Evolutionary conservation across 1,140 invertebrate species (phyloP).

Genomic region (Papilio xuthus): DNA sequence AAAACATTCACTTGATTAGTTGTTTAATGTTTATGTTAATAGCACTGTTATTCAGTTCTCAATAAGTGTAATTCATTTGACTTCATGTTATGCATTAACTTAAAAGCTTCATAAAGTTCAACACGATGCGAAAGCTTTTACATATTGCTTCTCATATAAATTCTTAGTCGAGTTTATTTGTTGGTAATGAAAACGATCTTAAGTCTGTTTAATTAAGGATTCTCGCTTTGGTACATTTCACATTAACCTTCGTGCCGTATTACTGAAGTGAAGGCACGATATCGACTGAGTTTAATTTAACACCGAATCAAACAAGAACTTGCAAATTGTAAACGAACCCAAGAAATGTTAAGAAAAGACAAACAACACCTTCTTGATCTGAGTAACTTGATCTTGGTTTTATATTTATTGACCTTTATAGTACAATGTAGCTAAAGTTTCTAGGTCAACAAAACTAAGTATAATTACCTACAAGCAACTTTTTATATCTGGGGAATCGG

Average conservation of each 20-base stretch:
- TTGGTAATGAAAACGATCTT: slow-evolving; percentile 24
- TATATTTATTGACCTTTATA: slow-evolving; percentile 3
- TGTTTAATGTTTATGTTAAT: neutral
- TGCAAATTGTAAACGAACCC: neutral
- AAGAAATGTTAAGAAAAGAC: slow-evolving; percentile 30
- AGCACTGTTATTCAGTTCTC: neutral
- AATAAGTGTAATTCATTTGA: neutral
- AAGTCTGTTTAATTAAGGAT: slow-evolving; percentile 33
- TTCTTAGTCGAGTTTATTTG: slow-evolving; percentile 3
- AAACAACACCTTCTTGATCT: neutral
- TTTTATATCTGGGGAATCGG: neutral
- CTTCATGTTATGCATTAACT: neutral
- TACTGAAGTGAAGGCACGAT: slow-evolving; percentile 10
- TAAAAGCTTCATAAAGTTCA: slow-evolving; percentile 22
- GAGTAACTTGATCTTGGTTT: slow-evolving; percentile 16
- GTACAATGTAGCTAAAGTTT: neutral
- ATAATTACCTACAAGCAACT: neutral
- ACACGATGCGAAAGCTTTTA: slow-evolving; percentile 23
- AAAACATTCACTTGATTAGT: neutral
- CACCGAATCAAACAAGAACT: slow-evolving; percentile 17
- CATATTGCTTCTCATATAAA: slow-evolving; percentile 22
- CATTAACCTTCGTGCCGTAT: slow-evolving; percentile 28
- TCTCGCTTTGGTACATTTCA: slow-evolving; percentile 29
- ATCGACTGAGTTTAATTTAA: slow-evolving; percentile 8
- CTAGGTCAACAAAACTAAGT: neutral